Percentiles rank a stretch among this genome's conserved stretches.
phyloP scores from a whole-genome alignment of 2,113 vertebrate species.

The Spea multiplicata region DNA sequence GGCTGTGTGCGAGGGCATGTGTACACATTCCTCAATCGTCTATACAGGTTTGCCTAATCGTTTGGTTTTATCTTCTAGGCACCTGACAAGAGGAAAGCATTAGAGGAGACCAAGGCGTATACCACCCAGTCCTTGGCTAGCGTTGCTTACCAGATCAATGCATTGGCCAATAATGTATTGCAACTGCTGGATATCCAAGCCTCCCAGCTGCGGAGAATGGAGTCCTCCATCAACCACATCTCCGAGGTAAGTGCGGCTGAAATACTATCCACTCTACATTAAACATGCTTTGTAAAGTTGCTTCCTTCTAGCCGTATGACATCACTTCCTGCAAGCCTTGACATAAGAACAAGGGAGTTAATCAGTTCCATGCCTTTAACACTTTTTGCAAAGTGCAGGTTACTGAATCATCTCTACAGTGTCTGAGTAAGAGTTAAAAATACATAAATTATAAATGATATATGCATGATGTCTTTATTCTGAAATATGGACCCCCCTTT shows the following conservation, averaged over 20 bases:
- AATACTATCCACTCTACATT: too few relatives aligned
- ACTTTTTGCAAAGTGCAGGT: too few relatives aligned
- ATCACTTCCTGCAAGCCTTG: too few relatives aligned
- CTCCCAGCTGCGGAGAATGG: conserved; percentile 96
- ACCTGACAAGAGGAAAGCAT: conserved; percentile 95
- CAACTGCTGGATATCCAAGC: conserved; percentile 97
- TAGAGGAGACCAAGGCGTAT: conserved; percentile 99
- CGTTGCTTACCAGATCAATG: conserved; percentile 98
- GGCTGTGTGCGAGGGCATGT: neutral
- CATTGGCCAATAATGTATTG: conserved; percentile 97
- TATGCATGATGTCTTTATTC: too few relatives aligned
- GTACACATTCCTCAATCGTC: conserved; percentile 10
- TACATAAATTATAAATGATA: too few relatives aligned
- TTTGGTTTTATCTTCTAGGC: conserved; percentile 71
- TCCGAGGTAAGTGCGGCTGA: conserved; percentile 82
- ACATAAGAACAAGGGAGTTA: too few relatives aligned
- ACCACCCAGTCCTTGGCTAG: conserved; percentile 97
- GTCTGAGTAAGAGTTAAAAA: too few relatives aligned
- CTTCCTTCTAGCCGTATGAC: too few relatives aligned
- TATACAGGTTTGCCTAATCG: neutral
- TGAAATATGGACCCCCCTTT: too few relatives aligned
- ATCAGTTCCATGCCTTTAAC: too few relatives aligned
- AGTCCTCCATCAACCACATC: conserved; percentile 98
- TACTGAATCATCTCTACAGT: too few relatives aligned
- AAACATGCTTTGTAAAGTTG: too few relatives aligned